Conservation (phyloP, 2,113 vertebrate species). For the Laticauda laticaudata region DNA sequence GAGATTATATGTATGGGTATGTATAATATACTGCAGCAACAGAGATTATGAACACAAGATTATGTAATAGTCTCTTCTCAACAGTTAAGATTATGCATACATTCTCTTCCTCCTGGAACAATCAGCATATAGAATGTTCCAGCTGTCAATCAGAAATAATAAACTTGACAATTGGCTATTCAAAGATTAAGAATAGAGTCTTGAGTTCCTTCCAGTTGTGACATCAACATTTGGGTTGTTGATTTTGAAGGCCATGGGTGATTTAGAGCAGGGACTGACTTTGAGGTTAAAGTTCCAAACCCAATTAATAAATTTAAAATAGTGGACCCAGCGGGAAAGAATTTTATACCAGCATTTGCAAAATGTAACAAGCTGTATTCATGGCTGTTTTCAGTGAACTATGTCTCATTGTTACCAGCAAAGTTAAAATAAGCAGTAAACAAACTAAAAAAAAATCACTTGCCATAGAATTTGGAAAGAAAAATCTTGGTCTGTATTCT, state of each 20-base stretch:
- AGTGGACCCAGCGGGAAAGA: not conserved
- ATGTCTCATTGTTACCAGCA: not conserved
- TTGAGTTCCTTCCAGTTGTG: not conserved
- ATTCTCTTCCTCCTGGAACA: not conserved
- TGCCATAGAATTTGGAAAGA: not conserved
- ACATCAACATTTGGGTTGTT: not conserved
- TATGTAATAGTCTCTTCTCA: not conserved
- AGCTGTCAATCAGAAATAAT: not conserved
- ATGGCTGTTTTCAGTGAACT: not conserved
- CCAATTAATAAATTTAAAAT: not conserved
- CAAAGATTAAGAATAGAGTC: not conserved
- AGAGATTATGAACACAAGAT: not conserved
- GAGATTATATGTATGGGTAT: not conserved
- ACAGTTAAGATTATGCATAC: not conserved
- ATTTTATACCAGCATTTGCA: conserved; percentile 5
- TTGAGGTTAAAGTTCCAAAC: not conserved
- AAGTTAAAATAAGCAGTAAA: not conserved
- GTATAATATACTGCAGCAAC: not conserved
- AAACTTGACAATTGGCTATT: not conserved
- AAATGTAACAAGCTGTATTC: not conserved
- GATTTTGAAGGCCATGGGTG: not conserved
- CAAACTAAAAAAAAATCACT: not conserved
- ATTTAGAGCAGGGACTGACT: not conserved
- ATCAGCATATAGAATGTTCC: not conserved
- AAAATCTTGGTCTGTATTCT: not conserved